Evolutionary conservation across 2,113 vertebrate genomes (phyloP).

Genomic region (Pelvicachromis taeniatus): DNA sequence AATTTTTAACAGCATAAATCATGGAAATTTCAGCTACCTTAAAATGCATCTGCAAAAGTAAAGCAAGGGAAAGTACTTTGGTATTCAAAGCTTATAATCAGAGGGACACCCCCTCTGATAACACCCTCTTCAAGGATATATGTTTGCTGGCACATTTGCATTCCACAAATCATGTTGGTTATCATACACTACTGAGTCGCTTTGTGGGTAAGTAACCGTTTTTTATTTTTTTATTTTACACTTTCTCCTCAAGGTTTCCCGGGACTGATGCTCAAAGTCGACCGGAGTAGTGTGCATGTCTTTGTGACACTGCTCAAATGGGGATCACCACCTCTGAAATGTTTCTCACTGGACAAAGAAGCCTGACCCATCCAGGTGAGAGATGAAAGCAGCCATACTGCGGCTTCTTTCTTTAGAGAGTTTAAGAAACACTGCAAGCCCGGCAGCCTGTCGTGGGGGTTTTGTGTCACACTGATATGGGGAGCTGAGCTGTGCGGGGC

Average conservation of each 20-base stretch:
- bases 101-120: too few species aligned
- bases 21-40: background rate
- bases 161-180: background rate
- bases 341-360: background rate
- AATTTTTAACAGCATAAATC: background rate
- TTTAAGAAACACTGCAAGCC: background rate
- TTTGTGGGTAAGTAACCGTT: background rate
- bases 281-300: background rate
- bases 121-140: background rate
- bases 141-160: background rate
- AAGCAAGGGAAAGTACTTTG: background rate
- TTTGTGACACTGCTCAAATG: background rate
- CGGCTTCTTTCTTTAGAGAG: background rate
- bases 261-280: background rate
- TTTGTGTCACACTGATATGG: slow-evolving; percentile 8
- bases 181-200: background rate
- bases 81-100: background rate
- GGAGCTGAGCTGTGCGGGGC: background rate
- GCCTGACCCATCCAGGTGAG: background rate
- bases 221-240: background rate
- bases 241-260: background rate
- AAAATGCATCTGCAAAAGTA: background rate
- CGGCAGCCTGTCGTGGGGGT: background rate
- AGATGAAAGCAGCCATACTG: background rate
- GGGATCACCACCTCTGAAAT: background rate